These are phyloP conservation scores for Itoplectis maculator DNA, from an alignment of 2,888 invertebrate genomes.

Conservation along the genomic window DNA sequence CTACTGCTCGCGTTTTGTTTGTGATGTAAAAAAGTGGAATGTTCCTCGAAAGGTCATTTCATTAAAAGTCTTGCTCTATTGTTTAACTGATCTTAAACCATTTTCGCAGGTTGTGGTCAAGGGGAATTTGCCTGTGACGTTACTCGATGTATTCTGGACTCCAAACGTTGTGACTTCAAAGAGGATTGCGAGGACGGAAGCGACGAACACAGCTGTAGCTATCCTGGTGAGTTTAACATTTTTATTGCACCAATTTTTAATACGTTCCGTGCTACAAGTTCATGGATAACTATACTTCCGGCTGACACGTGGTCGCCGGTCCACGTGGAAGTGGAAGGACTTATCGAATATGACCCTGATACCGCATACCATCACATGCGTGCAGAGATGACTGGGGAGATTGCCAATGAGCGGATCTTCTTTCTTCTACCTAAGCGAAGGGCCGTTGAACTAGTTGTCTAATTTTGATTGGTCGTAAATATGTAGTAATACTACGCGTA, in stretches of 20 bases:
- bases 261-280: background rate
- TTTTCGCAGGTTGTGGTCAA: conserved; percentile 85
- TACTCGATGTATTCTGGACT: conserved; percentile 86
- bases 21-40: too few relatives aligned
- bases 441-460: background rate
- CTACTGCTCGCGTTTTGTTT: too few relatives aligned
- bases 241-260: background rate
- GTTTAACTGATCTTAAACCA: conserved; percentile 47
- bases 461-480: too few relatives aligned
- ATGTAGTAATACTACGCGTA: too few relatives aligned
- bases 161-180: conserved; percentile 87
- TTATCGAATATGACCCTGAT: too few relatives aligned
- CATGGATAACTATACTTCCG: background rate
- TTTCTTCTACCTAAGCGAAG: background rate
- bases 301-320: background rate
- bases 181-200: conserved; percentile 88
- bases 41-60: too few relatives aligned
- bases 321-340: too few relatives aligned
- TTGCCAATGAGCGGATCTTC: background rate
- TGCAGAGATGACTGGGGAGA: background rate
- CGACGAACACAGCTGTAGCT: conserved; percentile 88
- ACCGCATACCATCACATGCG: background rate
- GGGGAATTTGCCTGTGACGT: conserved; percentile 89
- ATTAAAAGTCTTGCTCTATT: background rate
- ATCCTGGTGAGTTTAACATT: conserved; percentile 78